phyloP scores from a whole-genome alignment of 35 echinoderm and acorn worm species.

The Lytechinus variegatus region DNA sequence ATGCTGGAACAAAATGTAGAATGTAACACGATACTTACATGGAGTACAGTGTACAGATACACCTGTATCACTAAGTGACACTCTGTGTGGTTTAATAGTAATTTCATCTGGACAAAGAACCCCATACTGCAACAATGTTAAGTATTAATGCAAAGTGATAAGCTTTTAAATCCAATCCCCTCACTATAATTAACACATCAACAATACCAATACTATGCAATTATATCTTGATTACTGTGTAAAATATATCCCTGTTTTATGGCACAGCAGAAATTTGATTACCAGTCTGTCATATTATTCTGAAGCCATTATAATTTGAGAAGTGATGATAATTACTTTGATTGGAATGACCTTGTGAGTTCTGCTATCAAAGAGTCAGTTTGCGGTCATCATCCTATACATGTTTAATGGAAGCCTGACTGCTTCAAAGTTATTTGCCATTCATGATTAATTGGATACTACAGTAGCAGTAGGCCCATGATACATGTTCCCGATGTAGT shows the following conservation, averaged over 20 bases:
- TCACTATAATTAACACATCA: neutral
- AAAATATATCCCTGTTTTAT: neutral
- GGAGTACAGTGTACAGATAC: neutral
- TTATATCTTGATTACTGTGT: neutral
- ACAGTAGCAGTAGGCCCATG: neutral
- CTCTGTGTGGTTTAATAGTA: neutral
- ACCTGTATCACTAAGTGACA: neutral
- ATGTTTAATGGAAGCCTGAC: neutral
- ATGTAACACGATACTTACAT: neutral
- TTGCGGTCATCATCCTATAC: neutral
- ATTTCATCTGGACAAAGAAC: neutral
- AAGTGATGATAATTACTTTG: neutral
- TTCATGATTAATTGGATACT: neutral
- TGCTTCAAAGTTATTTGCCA: neutral
- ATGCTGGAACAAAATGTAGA: neutral
- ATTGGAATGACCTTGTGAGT: neutral
- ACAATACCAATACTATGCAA: neutral
- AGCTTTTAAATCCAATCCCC: conserved; percentile 3
- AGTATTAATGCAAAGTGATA: neutral
- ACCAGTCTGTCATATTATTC: neutral
- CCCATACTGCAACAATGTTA: neutral
- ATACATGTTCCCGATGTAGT: neutral
- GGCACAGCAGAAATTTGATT: neutral
- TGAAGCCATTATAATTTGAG: neutral
- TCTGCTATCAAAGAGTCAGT: neutral